Evolutionary conservation across 2,113 vertebrate genomes (phyloP).

Genomic region (Bujurquina vittata): DNA sequence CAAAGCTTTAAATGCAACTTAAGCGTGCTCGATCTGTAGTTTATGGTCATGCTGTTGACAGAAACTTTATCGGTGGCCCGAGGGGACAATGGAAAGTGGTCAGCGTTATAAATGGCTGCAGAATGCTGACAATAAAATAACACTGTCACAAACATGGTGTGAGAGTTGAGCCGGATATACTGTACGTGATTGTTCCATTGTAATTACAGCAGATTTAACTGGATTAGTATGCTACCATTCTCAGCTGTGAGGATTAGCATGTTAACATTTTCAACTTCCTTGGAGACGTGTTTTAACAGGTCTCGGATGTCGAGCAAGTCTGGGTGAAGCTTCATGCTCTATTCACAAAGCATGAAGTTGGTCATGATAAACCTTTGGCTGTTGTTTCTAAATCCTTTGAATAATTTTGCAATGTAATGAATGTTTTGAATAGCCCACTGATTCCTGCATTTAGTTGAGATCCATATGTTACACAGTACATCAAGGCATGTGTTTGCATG

Average conservation of each 20-base stretch:
- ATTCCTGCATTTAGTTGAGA: neutral
- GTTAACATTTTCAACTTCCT: conserved; percentile 48
- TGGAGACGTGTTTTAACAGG: neutral
- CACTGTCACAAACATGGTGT: conserved; percentile 25
- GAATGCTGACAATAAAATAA: neutral
- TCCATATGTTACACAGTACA: neutral
- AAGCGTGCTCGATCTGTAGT: conserved; percentile 21
- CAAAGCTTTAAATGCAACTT: conserved; percentile 23
- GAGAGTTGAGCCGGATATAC: conserved; percentile 51
- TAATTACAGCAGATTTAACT: conserved; percentile 57
- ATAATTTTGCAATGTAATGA: neutral
- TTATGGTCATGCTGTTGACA: conserved; percentile 12
- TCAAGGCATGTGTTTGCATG: conserved; percentile 24
- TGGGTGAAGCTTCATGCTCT: neutral
- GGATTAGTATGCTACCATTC: conserved; percentile 63
- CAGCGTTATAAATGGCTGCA: neutral
- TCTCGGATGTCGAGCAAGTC: neutral
- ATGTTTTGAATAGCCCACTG: neutral
- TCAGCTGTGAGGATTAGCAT: conserved; percentile 54
- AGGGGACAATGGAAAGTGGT: conserved; percentile 33
- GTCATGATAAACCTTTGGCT: neutral
- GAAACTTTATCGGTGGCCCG: conserved; percentile 15
- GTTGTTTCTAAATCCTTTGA: neutral
- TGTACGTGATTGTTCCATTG: conserved; percentile 34
- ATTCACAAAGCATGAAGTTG: neutral